A percentile compares a stretch with the other conserved stretches of the same genome.
Conservation (phyloP, 2,113 vertebrate genomes). For the Podiceps cristatus region DNA sequence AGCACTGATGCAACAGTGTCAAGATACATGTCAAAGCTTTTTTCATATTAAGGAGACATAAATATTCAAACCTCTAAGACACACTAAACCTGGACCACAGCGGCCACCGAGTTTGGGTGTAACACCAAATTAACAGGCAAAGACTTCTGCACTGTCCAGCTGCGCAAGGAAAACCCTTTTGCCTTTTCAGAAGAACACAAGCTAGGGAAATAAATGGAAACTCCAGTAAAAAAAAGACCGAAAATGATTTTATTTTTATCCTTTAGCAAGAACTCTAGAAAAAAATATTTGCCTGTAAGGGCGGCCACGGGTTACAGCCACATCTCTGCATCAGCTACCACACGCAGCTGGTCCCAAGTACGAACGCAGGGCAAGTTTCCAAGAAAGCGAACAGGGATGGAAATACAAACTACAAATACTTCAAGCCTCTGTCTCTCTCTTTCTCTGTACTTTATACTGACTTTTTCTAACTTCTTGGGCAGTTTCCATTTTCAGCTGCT, state of each 20-base stretch:
- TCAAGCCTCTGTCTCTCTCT: background rate
- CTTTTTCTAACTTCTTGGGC: background rate
- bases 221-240: background rate
- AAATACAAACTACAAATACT: background rate
- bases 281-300: background rate
- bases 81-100: background rate
- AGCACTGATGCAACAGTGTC: background rate
- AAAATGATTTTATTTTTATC: background rate
- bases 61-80: background rate
- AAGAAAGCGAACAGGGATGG: background rate
- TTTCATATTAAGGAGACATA: background rate
- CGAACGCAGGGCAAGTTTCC: background rate
- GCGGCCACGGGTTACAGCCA: background rate
- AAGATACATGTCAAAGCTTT: background rate
- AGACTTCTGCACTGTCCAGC: background rate
- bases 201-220: background rate
- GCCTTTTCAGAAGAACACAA: background rate
- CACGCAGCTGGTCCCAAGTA: background rate
- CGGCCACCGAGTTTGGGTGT: fast-evolving
- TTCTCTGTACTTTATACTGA: background rate
- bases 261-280: background rate
- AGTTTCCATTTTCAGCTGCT: background rate
- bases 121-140: background rate
- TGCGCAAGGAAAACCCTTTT: background rate
- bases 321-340: background rate